A percentile compares a stretch with the other conserved stretches of the same genome.
Evolutionary conservation across 2,888 invertebrate species (phyloP).

Genomic region (Leptodirus hochenwartii): DNA sequence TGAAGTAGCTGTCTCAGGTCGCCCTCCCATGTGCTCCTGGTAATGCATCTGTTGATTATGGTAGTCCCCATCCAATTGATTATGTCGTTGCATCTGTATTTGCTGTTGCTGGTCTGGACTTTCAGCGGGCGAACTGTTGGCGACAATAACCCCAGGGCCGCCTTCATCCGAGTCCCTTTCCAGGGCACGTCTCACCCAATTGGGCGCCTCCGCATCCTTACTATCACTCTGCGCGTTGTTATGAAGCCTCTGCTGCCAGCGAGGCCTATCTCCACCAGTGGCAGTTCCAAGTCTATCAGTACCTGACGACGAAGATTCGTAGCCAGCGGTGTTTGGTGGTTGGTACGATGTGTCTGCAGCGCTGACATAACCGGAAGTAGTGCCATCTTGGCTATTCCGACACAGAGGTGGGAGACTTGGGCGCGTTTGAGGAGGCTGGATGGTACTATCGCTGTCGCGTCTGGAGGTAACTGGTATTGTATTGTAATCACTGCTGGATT

Average conservation of each 20-base stretch:
- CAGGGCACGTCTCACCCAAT: slow-evolving; percentile 35
- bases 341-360: slow-evolving; percentile 2
- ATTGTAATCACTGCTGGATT: no score
- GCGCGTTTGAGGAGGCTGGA: slow-evolving; percentile 11
- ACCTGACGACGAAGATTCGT: slow-evolving; percentile 12
- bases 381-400: slow-evolving; percentile 2
- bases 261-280: no score
- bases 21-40: no score
- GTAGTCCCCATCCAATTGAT: no score
- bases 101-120: no score
- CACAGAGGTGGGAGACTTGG: slow-evolving; percentile 3
- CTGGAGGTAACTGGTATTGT: no score
- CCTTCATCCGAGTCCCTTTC: slow-evolving; percentile 31
- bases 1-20: no score
- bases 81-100: background rate
- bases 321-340: slow-evolving; percentile 6
- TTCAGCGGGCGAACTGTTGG: slow-evolving; percentile 26
- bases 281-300: no score
- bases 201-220: slow-evolving; percentile 23
- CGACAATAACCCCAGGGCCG: slow-evolving; percentile 29
- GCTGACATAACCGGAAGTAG: slow-evolving; percentile 1
- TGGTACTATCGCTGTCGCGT: slow-evolving; percentile 13
- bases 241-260: no score
- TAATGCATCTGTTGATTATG: no score
- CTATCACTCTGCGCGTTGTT: no score